Conservation (phyloP, 1,140 invertebrate genomes). For the Scaptomyza hsui region DNA sequence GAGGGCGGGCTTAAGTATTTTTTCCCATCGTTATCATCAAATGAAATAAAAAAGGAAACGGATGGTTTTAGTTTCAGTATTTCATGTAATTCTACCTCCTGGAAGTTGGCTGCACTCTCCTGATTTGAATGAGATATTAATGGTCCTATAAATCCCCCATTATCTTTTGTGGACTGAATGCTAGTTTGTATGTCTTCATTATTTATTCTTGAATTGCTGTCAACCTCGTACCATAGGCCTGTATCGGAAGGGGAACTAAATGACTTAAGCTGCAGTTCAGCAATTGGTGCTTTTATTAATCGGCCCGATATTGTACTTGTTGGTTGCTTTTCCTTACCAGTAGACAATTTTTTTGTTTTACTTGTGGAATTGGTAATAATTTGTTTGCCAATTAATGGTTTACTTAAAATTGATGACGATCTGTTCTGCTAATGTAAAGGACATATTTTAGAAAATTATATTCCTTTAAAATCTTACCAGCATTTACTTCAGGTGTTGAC, state of each 20-base stretch:
- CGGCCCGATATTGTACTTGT: conserved; percentile 45
- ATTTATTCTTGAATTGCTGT: background rate
- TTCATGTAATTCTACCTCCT: conserved; percentile 6
- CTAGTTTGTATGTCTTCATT: background rate
- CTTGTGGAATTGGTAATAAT: conserved; percentile 46
- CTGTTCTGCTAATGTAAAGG: conserved; percentile 72
- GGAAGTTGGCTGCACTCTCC: conserved; percentile 48
- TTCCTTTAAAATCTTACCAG: conserved; percentile 52
- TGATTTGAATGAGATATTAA: background rate
- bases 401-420: conserved; percentile 63
- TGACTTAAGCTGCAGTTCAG: conserved; percentile 68
- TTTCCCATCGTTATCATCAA: conserved; percentile 57
- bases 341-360: conserved; percentile 49
- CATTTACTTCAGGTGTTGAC: conserved; percentile 52
- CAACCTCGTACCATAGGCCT: conserved; percentile 58
- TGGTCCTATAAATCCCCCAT: background rate
- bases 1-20: conserved; percentile 56
- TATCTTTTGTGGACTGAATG: background rate
- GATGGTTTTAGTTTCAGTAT: conserved; percentile 44
- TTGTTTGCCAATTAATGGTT: conserved; percentile 71
- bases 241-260: conserved; percentile 47
- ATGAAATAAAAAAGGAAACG: conserved; percentile 59
- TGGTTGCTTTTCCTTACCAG: conserved; percentile 51
- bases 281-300: conserved; percentile 56
- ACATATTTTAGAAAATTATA: conserved; percentile 53